These are phyloP conservation scores for Pseudochirops cupreus DNA, from an alignment of 2,797 vertebrate genomes.

Conservation along the genomic window DNA sequence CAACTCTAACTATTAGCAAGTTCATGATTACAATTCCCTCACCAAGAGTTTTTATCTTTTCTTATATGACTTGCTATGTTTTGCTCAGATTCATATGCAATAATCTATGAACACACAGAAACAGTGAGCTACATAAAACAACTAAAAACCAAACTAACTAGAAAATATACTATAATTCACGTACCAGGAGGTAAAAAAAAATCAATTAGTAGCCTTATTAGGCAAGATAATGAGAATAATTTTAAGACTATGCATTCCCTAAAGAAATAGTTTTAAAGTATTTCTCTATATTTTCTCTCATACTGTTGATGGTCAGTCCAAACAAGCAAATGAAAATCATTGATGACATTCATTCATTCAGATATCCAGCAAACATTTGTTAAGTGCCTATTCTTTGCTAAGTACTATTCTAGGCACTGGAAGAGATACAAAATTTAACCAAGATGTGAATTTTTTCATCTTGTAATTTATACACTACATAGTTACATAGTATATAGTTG, in stretches of 20 bases:
- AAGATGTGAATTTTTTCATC: background rate
- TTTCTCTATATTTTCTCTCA: background rate
- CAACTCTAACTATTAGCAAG: background rate
- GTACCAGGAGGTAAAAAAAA: conserved; percentile 49
- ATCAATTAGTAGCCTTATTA: background rate
- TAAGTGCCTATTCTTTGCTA: background rate
- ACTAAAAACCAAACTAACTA: background rate
- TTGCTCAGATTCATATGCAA: conserved; percentile 37
- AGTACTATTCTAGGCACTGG: background rate
- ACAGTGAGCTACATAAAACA: conserved; percentile 19
- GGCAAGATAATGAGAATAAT: conserved; percentile 21
- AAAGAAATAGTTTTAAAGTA: background rate
- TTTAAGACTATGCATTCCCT: background rate
- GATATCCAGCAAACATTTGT: background rate
- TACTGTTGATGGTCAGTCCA: background rate
- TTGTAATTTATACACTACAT: background rate
- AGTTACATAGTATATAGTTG: background rate
- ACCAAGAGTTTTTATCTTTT: background rate
- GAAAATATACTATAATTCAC: conserved; percentile 14
- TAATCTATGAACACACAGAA: conserved; percentile 17
- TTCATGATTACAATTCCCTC: background rate
- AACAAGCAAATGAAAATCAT: background rate
- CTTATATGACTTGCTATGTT: conserved; percentile 25
- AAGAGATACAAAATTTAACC: background rate
- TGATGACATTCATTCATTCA: background rate